Base-by-base conservation (phyloP, 2,888 invertebrate species). In the Gerosis bhagava region DNA sequence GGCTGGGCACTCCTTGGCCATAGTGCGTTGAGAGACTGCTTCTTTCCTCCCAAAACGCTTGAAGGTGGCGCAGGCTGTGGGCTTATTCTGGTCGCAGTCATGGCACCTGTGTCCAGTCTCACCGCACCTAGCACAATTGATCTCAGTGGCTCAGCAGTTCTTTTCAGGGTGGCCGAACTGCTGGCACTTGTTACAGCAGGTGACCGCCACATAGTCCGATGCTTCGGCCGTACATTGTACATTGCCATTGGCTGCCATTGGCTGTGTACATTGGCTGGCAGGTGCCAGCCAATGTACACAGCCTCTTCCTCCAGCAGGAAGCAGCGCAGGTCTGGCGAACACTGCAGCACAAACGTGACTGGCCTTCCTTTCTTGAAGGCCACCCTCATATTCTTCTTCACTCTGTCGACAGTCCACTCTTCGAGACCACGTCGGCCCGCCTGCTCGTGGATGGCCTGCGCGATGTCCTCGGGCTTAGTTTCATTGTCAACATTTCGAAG, bases 81-180 rank as follows among this genome's bases (percentile, higher is more conserved):
- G n/a, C n/a, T n/a, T n/a, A n/a, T n/a, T n/a, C n/a, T n/a, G n/a
- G n/a, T n/a, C n/a, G n/a, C n/a, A n/a, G n/a, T n/a, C n/a, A n/a
- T n/a, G n/a, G n/a, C n/a, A n/a, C 4, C 7, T 11, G 48, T 59
- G 57, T 0, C 54, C 54, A 0, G 13, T 6, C 0, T 22, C 41
- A 0, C 55, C 51, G 11, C 53, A 53, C 21, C 21, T 41, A 0
- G 49, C 49, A 32, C 59, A 55, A 3, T 21, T 21, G 5, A 1
- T 4, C 13, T 17, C 19, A 3, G 26, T 3, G 7, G 39, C 39
- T 12, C 44, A 8, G 16, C 57, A 56, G 13, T 40, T 51, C 8
- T 49, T 43, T 3, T 50, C 58, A 0, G 58, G 55, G 47, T 58
- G 57, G 0, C 58, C 56, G 22, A 53, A 60, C 3, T 22, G n/a